phyloP scores from a whole-genome alignment of 1,140 invertebrate species.

The Rhynchophorus ferrugineus region DNA sequence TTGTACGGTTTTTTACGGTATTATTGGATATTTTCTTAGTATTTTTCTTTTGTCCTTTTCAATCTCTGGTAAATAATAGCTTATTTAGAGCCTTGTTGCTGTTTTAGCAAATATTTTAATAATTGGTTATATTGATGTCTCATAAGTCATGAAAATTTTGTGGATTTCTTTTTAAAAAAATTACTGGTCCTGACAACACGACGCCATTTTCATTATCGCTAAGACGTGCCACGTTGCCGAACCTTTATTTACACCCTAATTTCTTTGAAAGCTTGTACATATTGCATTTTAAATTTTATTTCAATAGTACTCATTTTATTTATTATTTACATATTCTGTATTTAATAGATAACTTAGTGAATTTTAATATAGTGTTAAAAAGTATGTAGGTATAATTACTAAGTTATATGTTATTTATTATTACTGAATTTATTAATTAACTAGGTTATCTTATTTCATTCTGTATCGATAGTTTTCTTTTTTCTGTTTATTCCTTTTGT shows the following conservation, averaged over 20 bases:
- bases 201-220: constrained; percentile 35
- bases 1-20: constrained; percentile 14
- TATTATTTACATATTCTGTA: too few species aligned
- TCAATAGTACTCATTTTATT: neutral
- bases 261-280: neutral
- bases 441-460: too few species aligned
- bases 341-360: too few species aligned
- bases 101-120: constrained; percentile 25
- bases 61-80: constrained; percentile 26
- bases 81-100: constrained; percentile 16
- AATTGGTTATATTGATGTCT: constrained; percentile 33
- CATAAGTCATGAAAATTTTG: constrained; percentile 36
- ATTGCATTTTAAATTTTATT: neutral
- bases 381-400: too few species aligned
- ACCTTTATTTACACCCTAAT: neutral
- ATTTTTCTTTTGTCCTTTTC: constrained; percentile 14
- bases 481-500: too few species aligned
- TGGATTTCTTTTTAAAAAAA: constrained; percentile 33
- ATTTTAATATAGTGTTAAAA: too few species aligned
- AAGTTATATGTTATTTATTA: too few species aligned
- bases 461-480: too few species aligned
- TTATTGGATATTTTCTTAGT: constrained; percentile 17
- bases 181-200: constrained; percentile 36
- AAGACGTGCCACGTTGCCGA: constrained; percentile 1
- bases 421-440: too few species aligned